Conservation (phyloP, 2,888 invertebrate genomes). For the Dione vanillae region DNA sequence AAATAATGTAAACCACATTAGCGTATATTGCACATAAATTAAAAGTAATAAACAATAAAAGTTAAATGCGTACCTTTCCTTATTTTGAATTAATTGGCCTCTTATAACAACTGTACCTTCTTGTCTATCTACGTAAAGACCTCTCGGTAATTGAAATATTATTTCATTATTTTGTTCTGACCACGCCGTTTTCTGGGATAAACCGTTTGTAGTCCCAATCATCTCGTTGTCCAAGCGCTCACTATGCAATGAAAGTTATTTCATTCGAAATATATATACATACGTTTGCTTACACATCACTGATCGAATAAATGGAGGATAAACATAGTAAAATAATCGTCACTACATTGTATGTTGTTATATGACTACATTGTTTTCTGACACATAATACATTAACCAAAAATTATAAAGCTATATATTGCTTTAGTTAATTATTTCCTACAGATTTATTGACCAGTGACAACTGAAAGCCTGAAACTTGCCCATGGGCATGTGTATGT, state of each 20-base stretch:
- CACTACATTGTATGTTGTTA: neutral
- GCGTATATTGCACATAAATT: neutral
- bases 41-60: neutral
- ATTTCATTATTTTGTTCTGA: conserved; percentile 58
- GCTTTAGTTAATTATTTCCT: neutral
- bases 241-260: conserved; percentile 44
- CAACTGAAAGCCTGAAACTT: neutral
- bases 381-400: neutral
- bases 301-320: conserved; percentile 7
- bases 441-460: neutral
- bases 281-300: neutral
- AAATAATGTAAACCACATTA: neutral
- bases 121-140: conserved; percentile 51
- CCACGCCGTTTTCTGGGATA: conserved; percentile 57
- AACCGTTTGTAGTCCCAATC: conserved; percentile 59
- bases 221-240: conserved; percentile 56
- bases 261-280: conserved; percentile 4
- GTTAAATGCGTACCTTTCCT: conserved; percentile 50
- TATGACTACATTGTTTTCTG: neutral
- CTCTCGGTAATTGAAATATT: conserved; percentile 64
- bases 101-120: conserved; percentile 56
- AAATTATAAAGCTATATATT: neutral
- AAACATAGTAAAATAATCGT: neutral
- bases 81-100: conserved; percentile 51
- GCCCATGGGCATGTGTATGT: no score